Evolutionary conservation across 1,140 invertebrate species (phyloP).

Genomic region (Spodoptera litura): DNA sequence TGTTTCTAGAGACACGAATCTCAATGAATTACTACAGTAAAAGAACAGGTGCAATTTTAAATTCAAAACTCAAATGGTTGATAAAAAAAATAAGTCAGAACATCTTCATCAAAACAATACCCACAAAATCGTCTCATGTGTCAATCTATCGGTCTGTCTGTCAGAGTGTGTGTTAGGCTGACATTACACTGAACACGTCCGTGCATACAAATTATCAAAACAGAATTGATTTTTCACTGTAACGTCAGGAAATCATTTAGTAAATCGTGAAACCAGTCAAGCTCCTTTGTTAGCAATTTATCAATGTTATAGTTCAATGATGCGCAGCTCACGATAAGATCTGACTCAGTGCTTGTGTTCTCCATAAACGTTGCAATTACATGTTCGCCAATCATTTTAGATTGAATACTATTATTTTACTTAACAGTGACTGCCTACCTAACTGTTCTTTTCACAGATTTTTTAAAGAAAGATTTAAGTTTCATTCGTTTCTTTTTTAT

Average conservation of each 20-base stretch:
- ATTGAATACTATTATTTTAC: too few species aligned
- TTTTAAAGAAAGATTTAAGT: too few species aligned
- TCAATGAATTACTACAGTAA: too few species aligned
- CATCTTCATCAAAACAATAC: neutral
- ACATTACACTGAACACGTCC: too few species aligned
- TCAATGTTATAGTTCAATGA: conserved; percentile 39
- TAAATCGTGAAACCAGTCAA: conserved; percentile 21
- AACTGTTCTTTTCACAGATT: too few species aligned
- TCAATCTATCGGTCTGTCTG: neutral
- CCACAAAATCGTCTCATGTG: neutral
- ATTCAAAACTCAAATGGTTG: too few species aligned
- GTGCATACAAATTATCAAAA: too few species aligned
- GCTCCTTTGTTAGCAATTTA: conserved; percentile 37
- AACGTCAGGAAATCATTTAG: conserved; percentile 38
- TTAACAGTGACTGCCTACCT: too few species aligned
- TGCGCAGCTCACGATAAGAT: conserved; percentile 32
- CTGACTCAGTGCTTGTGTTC: conserved; percentile 7
- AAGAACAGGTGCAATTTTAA: too few species aligned
- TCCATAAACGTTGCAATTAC: conserved; percentile 8
- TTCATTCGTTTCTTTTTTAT: too few species aligned
- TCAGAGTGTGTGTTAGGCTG: too few species aligned
- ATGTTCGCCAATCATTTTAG: neutral
- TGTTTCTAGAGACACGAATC: too few species aligned
- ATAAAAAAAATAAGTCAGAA: neutral
- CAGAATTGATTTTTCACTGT: neutral